phyloP scores from a whole-genome alignment of 2,888 invertebrate genomes.

The Lissocephala sabroskyi region DNA sequence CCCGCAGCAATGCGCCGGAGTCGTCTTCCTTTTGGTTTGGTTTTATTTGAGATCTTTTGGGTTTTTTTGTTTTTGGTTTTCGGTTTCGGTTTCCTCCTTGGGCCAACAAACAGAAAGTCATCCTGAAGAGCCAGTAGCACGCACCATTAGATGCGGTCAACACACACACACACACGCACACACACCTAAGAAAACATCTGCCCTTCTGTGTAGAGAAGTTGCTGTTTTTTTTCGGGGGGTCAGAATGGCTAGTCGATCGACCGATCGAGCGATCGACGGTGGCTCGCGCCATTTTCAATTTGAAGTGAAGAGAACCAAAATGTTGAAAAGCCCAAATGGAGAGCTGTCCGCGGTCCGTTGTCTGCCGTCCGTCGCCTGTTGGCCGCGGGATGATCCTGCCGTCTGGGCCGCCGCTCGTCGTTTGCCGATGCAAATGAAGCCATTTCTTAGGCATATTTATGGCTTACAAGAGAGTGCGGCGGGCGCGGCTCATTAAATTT shows the following conservation, averaged over 20 bases:
- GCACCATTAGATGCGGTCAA: constrained; percentile 71
- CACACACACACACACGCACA: too few species aligned
- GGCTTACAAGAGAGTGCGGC: constrained; percentile 34
- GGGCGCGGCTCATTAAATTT: constrained; percentile 49
- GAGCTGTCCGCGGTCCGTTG: constrained; percentile 6
- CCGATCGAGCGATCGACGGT: constrained; percentile 3
- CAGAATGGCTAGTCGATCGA: constrained; percentile 30
- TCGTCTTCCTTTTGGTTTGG: not conserved
- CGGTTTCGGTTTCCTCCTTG: constrained; percentile 25
- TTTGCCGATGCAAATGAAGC: constrained; percentile 51
- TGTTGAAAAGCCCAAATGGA: not conserved
- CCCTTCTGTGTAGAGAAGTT: constrained; percentile 44
- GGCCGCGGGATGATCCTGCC: too few species aligned
- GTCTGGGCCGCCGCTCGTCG: too few species aligned
- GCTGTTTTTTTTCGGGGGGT: too few species aligned
- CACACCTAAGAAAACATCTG: constrained; percentile 70
- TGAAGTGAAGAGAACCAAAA: constrained; percentile 40
- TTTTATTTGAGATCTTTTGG: constrained; percentile 21
- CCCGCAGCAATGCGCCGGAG: constrained; percentile 33
- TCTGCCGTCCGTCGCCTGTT: too few species aligned
- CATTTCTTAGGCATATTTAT: constrained; percentile 47
- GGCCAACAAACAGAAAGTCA: not conserved
- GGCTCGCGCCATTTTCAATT: constrained; percentile 49
- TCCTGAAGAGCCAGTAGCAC: constrained; percentile 62
- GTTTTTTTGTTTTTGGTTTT: constrained; percentile 34